These are phyloP conservation scores for Chrysaora quinquecirrha DNA, from an alignment of 30 jellyfish, hydroid and myxozoan genomes.

Conservation along the genomic window DNA sequence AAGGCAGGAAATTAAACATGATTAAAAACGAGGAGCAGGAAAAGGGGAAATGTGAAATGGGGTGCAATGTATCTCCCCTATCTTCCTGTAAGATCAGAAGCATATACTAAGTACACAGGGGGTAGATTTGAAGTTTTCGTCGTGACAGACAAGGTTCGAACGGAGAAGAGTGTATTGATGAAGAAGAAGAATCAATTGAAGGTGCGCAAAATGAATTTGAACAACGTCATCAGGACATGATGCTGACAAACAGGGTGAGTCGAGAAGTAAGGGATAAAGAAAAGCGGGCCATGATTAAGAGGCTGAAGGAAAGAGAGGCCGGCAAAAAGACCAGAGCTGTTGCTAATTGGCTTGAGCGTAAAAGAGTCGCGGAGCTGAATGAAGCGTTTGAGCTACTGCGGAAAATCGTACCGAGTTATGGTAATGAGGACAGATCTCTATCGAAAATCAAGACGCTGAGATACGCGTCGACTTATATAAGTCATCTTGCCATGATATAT, in stretches of 20 bases:
- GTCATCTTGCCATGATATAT: constrained; percentile 66
- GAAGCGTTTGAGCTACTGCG: constrained; percentile 89
- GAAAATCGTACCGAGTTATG: constrained; percentile 83
- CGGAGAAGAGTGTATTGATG: not conserved
- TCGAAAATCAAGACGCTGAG: constrained; percentile 89
- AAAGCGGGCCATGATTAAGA: constrained; percentile 15
- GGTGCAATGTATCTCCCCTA: no score
- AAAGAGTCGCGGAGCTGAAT: constrained; percentile 94
- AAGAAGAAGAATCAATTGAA: no score
- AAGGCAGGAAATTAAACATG: not conserved
- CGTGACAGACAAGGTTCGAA: not conserved
- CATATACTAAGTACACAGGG: no score
- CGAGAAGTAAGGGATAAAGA: constrained; percentile 23
- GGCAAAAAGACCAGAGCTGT: constrained; percentile 85
- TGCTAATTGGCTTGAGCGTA: constrained; percentile 94
- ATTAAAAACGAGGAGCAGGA: not conserved
- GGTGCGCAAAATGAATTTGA: no score
- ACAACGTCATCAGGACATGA: not conserved
- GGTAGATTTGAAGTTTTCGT: no score
- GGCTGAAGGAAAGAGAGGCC: constrained; percentile 32
- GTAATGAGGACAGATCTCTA: constrained; percentile 86
- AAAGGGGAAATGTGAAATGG: no score
- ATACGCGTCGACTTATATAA: constrained; percentile 86
- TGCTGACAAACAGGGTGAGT: not conserved
- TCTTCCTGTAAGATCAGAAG: no score